These are phyloP conservation scores for Oryzias curvinotus DNA, from an alignment of 2,113 vertebrate genomes.

Conservation along the genomic window DNA sequence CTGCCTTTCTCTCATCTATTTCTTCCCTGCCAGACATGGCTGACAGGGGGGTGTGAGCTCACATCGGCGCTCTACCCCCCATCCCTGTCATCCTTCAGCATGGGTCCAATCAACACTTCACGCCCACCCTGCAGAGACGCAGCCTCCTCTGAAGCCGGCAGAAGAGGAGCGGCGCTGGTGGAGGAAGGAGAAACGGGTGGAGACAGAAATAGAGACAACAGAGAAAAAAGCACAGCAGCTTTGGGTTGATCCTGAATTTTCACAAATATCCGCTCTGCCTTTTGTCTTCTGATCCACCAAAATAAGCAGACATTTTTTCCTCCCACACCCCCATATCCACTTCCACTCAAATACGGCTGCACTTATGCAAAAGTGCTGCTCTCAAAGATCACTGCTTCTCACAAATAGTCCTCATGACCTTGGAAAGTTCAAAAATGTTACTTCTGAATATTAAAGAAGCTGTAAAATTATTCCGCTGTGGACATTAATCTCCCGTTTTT, in stretches of 20 bases:
- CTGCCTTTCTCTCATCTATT: slow-evolving; percentile 23
- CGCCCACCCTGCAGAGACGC: slow-evolving; percentile 59
- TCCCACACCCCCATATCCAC: no score
- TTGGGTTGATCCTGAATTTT: slow-evolving; percentile 53
- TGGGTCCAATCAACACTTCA: slow-evolving; percentile 76
- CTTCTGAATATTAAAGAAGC: slow-evolving; percentile 23
- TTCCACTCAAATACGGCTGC: slow-evolving; percentile 4
- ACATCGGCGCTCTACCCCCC: slow-evolving; percentile 43
- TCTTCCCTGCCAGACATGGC: slow-evolving; percentile 49
- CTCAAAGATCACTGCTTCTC: not conserved
- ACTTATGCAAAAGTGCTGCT: not conserved
- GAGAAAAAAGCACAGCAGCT: slow-evolving; percentile 43
- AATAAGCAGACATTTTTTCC: slow-evolving; percentile 20
- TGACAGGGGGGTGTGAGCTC: slow-evolving; percentile 31
- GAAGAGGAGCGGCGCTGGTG: slow-evolving; percentile 49
- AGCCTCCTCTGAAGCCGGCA: slow-evolving; percentile 57
- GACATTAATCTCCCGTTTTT: slow-evolving; percentile 41
- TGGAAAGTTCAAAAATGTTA: slow-evolving; percentile 26
- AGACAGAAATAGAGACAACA: slow-evolving; percentile 49
- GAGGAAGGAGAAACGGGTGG: slow-evolving; percentile 39
- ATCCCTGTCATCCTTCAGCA: slow-evolving; percentile 65
- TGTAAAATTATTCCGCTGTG: slow-evolving; percentile 26
- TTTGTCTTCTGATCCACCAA: slow-evolving; percentile 38
- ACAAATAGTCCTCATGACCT: slow-evolving; percentile 15
- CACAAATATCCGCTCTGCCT: slow-evolving; percentile 13